These are phyloP conservation scores for Leptinotarsa haldemani DNA, from an alignment of 2,888 invertebrate genomes.

Conservation along the genomic window DNA sequence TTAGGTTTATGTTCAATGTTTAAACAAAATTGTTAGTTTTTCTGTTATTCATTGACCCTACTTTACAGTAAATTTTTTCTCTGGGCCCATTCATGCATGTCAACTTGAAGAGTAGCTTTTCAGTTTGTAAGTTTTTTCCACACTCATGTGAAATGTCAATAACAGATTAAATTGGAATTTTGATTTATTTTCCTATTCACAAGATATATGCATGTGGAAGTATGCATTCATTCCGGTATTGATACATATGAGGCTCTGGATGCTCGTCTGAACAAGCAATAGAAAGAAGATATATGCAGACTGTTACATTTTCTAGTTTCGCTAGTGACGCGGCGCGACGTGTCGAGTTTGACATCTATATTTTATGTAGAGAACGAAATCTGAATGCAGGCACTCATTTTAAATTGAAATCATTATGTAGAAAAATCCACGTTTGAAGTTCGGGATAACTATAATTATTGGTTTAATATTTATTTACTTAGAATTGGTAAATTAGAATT, in stretches of 20 bases:
- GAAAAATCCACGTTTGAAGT: too few species aligned
- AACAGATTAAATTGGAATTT: constrained; percentile 62
- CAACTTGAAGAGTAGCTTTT: constrained; percentile 7
- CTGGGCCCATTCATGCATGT: not conserved
- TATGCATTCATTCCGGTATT: constrained; percentile 14
- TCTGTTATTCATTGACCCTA: too few species aligned
- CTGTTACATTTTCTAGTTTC: constrained; percentile 11
- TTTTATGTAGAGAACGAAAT: too few species aligned
- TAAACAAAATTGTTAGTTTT: too few species aligned
- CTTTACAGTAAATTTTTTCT: not conserved
- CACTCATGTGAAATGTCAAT: constrained; percentile 54
- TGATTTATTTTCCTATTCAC: constrained; percentile 57
- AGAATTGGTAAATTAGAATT: too few species aligned
- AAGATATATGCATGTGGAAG: constrained; percentile 48
- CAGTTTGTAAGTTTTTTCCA: constrained; percentile 23
- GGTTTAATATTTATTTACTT: too few species aligned
- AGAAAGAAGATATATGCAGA: constrained; percentile 16
- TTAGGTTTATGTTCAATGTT: too few species aligned
- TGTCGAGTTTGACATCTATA: too few species aligned
- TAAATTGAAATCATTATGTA: too few species aligned
- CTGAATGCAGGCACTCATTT: too few species aligned
- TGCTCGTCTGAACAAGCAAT: constrained; percentile 24
- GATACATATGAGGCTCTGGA: constrained; percentile 22
- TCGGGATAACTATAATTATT: too few species aligned
- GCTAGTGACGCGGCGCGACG: not conserved